phyloP scores from a whole-genome alignment of 2,113 vertebrate species.

The Aphelocoma coerulescens region DNA sequence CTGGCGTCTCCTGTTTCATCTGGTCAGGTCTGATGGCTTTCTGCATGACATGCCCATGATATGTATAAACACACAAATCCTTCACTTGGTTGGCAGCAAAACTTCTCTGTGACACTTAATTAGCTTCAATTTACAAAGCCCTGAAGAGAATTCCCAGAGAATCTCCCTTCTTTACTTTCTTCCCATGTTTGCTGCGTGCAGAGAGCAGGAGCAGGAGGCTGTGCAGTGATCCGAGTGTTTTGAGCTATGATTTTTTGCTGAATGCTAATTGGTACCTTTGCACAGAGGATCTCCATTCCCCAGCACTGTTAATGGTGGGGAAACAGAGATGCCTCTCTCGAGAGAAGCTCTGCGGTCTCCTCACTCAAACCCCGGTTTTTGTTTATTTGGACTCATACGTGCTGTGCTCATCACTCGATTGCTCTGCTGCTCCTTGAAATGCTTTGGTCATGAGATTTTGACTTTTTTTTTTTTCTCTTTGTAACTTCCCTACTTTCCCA shows the following conservation, averaged over 20 bases:
- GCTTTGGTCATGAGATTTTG: neutral
- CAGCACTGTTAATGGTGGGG: neutral
- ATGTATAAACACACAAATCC: neutral
- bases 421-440: neutral
- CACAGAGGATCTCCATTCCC: neutral
- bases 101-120: neutral
- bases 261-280: neutral
- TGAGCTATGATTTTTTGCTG: neutral
- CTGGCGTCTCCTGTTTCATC: neutral
- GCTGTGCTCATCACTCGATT: neutral
- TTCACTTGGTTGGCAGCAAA: neutral
- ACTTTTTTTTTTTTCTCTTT: neutral
- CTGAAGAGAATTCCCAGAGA: neutral
- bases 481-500: neutral
- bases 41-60: neutral
- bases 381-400: neutral
- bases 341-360: neutral
- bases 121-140: neutral
- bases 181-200: neutral
- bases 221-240: neutral
- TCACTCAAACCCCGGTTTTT: neutral
- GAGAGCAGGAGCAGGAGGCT: neutral
- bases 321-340: neutral
- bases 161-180: neutral
- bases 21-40: neutral